Evolutionary conservation across 2,113 vertebrate species (phyloP).

Genomic region (Barbus barbus): DNA sequence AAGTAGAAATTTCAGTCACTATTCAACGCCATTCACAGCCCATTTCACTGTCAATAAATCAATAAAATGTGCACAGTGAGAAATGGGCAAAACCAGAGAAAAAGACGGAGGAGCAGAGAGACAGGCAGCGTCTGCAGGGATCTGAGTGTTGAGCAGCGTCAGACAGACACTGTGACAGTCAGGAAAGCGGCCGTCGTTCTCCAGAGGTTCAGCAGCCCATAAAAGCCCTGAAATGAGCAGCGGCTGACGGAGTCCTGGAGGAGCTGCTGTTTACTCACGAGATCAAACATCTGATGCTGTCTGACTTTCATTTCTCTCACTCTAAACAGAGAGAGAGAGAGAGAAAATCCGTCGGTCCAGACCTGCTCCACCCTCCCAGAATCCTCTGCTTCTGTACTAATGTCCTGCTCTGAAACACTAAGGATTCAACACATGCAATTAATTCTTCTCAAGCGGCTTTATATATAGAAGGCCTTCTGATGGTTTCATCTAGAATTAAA

Average conservation of each 20-base stretch:
- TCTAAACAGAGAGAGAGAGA: not conserved
- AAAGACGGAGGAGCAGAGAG: not conserved
- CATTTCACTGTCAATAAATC: no score
- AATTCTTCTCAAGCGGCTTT: not conserved
- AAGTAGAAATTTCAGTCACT: no score
- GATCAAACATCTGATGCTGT: not conserved
- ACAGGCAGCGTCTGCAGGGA: not conserved
- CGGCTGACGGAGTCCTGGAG: not conserved
- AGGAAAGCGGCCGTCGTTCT: not conserved
- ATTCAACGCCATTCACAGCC: no score
- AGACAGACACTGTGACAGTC: not conserved
- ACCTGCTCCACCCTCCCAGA: not conserved
- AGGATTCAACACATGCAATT: not conserved
- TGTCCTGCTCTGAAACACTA: not conserved
- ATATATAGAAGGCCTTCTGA: not conserved
- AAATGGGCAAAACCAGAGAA: not conserved
- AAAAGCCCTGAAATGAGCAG: not conserved
- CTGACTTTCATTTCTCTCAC: not conserved
- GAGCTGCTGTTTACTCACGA: not conserved
- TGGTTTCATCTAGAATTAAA: not conserved
- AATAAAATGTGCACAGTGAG: not conserved
- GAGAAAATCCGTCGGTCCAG: not conserved
- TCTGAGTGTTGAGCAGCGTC: not conserved
- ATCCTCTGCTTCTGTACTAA: not conserved
- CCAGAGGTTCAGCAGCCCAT: not conserved